Evolutionary conservation across 2,888 invertebrate genomes (phyloP).

Genomic region (Sarcophaga variegata): DNA sequence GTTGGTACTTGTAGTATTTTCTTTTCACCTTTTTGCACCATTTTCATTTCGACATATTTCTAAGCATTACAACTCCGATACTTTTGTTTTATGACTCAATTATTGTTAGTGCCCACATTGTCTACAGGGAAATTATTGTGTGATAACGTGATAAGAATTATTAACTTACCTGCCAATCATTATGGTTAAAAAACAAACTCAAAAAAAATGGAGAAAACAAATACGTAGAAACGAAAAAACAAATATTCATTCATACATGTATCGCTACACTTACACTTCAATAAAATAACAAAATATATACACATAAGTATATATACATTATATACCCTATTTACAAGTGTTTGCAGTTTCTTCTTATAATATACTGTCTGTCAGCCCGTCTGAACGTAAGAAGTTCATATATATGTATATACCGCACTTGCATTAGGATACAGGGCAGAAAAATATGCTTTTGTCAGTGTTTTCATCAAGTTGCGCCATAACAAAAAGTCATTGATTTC

Average conservation of each 20-base stretch:
- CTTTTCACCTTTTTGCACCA: constrained; percentile 49
- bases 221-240: constrained; percentile 27
- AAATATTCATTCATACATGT: not conserved
- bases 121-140: constrained; percentile 27
- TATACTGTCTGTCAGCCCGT: no score
- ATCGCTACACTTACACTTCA: not conserved
- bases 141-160: constrained; percentile 65
- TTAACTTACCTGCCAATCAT: constrained; percentile 41
- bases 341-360: not conserved
- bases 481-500: constrained; percentile 61
- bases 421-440: not conserved
- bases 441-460: not conserved
- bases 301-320: no score
- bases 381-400: constrained; percentile 37
- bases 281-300: not conserved
- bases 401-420: constrained; percentile 37
- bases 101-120: not conserved
- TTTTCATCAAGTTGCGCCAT: constrained; percentile 30
- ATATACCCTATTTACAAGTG: not conserved
- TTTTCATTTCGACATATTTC: constrained; percentile 21
- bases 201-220: constrained; percentile 2
- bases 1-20: not conserved
- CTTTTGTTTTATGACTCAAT: constrained; percentile 48
- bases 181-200: not conserved
- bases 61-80: not conserved